These are phyloP conservation scores for Anabas testudineus DNA, from an alignment of 2,797 vertebrate genomes.

Conservation along the genomic window DNA sequence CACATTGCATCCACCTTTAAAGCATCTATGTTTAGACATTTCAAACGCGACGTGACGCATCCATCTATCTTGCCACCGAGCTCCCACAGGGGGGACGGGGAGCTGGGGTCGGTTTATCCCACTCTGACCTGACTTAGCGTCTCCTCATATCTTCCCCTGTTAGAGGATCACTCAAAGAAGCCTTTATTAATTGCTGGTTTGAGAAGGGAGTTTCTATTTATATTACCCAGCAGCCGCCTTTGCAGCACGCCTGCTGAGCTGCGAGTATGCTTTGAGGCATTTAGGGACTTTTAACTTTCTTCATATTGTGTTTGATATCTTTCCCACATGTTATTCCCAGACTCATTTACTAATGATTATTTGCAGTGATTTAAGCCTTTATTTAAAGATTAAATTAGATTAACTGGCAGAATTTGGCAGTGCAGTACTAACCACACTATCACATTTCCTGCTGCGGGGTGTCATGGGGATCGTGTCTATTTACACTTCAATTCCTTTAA, in stretches of 20 bases:
- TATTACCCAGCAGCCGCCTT: constrained; percentile 51
- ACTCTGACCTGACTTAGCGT: constrained; percentile 66
- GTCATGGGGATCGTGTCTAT: constrained; percentile 68
- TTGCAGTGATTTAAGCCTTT: constrained; percentile 73
- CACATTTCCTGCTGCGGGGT: constrained; percentile 58
- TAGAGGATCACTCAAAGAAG: constrained; percentile 69
- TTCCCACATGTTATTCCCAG: constrained; percentile 66
- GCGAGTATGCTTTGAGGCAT: constrained; percentile 60
- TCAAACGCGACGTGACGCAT: constrained; percentile 71
- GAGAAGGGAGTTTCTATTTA: constrained; percentile 75
- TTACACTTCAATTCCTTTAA: constrained; percentile 73
- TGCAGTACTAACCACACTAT: constrained; percentile 61
- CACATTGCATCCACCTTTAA: constrained; percentile 83
- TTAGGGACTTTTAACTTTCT: constrained; percentile 71
- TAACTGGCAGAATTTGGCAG: constrained; percentile 63
- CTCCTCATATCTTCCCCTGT: constrained; percentile 60
- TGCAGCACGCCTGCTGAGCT: constrained; percentile 61
- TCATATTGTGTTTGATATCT: constrained; percentile 73
- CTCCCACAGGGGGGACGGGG: constrained; percentile 55
- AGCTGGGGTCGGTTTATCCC: constrained; percentile 70
- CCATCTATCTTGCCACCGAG: constrained; percentile 69
- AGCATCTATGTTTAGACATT: constrained; percentile 84
- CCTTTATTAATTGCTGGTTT: constrained; percentile 79
- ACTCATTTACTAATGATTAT: constrained; percentile 71
- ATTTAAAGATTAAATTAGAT: constrained; percentile 73